phyloP scores from a whole-genome alignment of 2,888 invertebrate genomes.

The Leucophenga montana region DNA sequence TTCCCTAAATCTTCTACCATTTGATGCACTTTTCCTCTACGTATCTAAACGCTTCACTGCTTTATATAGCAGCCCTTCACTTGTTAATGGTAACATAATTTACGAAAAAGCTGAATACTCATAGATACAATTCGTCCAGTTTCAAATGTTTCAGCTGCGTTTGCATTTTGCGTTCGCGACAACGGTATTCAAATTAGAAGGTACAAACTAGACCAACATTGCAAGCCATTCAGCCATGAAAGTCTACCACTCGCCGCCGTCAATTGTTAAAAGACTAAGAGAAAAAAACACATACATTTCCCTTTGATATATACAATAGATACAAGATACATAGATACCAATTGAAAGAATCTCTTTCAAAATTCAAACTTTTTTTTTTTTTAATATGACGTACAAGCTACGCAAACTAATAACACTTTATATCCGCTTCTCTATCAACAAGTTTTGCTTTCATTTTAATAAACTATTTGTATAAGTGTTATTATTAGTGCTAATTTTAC shows the following conservation, averaged over 20 bases:
- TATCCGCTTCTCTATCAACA: background rate
- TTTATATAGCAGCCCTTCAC: background rate
- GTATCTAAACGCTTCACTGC: constrained; percentile 16
- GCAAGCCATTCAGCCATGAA: constrained; percentile 1
- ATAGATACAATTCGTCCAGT: background rate
- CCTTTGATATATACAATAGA: no score
- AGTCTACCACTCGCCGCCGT: background rate
- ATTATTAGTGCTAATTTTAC: no score
- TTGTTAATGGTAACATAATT: constrained; percentile 7
- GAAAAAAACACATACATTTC: no score
- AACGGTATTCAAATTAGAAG: constrained; percentile 8
- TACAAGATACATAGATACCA: background rate
- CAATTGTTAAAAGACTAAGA: background rate
- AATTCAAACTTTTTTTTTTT: background rate
- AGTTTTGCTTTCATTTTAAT: background rate
- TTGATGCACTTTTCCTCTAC: background rate
- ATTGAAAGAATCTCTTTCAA: background rate
- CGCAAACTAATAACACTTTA: background rate
- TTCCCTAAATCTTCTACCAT: background rate
- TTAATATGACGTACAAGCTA: background rate
- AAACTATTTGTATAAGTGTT: background rate
- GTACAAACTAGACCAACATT: background rate
- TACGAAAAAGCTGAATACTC: no score
- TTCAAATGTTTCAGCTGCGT: constrained; percentile 2
- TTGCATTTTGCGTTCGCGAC: background rate